Conservation (phyloP, 2,113 vertebrate genomes). For the Callopanchax toddi region DNA sequence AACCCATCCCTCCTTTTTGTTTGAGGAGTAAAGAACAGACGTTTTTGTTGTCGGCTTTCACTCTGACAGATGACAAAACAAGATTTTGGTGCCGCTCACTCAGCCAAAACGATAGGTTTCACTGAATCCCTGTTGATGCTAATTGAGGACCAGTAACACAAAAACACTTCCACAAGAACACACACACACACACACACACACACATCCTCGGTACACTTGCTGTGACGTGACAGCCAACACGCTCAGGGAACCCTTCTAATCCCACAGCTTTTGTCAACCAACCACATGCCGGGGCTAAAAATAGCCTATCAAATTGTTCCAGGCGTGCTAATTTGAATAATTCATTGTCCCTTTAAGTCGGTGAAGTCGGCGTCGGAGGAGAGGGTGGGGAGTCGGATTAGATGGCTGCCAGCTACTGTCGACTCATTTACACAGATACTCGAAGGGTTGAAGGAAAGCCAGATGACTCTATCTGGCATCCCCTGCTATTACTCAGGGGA, state of each 20-base stretch:
- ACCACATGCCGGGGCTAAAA: slow-evolving; percentile 58
- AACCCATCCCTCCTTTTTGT: not conserved
- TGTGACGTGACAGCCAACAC: slow-evolving; percentile 64
- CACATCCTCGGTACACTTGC: slow-evolving; percentile 45
- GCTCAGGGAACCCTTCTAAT: slow-evolving; percentile 63
- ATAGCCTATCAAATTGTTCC: slow-evolving; percentile 66
- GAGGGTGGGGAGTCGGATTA: not conserved
- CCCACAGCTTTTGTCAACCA: slow-evolving; percentile 62
- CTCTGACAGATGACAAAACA: slow-evolving; percentile 29
- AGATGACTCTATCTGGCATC: not conserved
- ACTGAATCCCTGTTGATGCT: slow-evolving; percentile 6
- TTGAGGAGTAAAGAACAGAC: not conserved
- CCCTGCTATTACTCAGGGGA: not conserved
- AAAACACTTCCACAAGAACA: slow-evolving; percentile 27
- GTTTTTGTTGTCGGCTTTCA: slow-evolving; percentile 1
- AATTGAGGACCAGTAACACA: slow-evolving; percentile 31
- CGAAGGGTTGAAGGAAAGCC: slow-evolving; percentile 18
- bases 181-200: slow-evolving; percentile 4
- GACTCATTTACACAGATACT: slow-evolving; percentile 14
- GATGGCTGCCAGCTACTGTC: slow-evolving; percentile 23
- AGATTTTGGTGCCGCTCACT: slow-evolving; percentile 31
- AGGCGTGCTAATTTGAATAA: slow-evolving; percentile 69
- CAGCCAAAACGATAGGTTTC: slow-evolving; percentile 33
- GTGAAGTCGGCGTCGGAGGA: slow-evolving; percentile 16
- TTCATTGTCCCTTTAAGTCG: slow-evolving; percentile 60